Base-by-base conservation (phyloP, 1,140 invertebrate species). In the Saccostrea cuccullata region DNA sequence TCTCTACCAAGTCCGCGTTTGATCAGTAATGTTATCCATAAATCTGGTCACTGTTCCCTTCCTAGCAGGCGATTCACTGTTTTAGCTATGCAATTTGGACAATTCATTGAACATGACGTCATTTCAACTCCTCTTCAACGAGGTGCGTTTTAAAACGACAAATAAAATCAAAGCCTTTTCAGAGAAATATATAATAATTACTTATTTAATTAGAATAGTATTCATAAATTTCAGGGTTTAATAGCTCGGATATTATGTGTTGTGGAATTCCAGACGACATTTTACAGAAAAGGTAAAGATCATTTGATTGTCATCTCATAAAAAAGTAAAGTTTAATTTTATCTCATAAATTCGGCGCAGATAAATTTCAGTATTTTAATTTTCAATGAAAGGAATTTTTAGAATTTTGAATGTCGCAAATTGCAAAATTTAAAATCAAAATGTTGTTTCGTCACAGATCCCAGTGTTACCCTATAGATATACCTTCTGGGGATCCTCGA, bases 71-170 rank as follows among this genome's bases (percentile, higher is more conserved):
- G 70, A 55, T 56, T 86, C 15, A 87, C 89, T 0, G 73, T 82
- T 40, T 6, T 99, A 98, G 96, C 98, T 0, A 99, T 99, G 98
- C 98, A 99, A 94, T 99, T 98, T 98, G 98, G 98, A 1, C 98
- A 99, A 94, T 99, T 99, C 95, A 92, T 99, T 11, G 98, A 99
- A 94, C 98, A 99, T 92, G 98, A 99, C 94, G 95, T 99, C n/a
- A 89, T 89, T 17, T 85, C 85, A 55, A 92, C 92, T 15, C 90
- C 91, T 11, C 85, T 90, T 73, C 87, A 88, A 26, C 90, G 87
- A 90, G 92, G 92, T 91, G 83, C 82, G 86, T 64, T 67, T 70
- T 5, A n/a, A 47, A 47, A 47, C 0, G 5, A 9, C 47, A 47
- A 2, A 47, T 47, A 47, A 47, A 47, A 47, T 0, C 47, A 47